Percentiles rank a stretch among this genome's conserved stretches.
phyloP scores from a whole-genome alignment of 2,113 vertebrate species.

The Ophiodon elongatus region DNA sequence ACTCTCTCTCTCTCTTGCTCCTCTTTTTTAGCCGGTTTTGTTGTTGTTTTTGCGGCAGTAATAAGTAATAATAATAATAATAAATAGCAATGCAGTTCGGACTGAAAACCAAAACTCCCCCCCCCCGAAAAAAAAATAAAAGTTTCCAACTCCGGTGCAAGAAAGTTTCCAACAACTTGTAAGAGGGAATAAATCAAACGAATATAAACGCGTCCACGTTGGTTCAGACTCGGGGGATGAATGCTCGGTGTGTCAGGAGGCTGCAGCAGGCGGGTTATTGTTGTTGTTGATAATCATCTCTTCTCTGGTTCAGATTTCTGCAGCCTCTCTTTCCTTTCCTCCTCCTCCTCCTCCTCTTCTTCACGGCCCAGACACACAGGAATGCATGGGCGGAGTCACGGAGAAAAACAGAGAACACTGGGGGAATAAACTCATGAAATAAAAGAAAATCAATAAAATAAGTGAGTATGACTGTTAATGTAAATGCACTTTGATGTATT shows the following conservation, averaged over 20 bases:
- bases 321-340: slow-evolving; percentile 25
- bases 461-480: fast-evolving
- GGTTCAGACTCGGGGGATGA: background rate
- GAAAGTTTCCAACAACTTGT: slow-evolving; percentile 48
- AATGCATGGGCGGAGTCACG: slow-evolving; percentile 71
- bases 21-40: background rate
- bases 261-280: background rate
- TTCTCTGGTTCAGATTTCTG: slow-evolving; percentile 10
- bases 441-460: too few species aligned
- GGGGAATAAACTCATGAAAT: background rate
- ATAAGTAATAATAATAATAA: background rate
- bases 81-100: background rate
- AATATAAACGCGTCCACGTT: background rate
- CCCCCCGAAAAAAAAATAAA: too few species aligned
- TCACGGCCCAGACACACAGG: slow-evolving; percentile 60
- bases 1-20: background rate
- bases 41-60: background rate
- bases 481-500: fast-evolving
- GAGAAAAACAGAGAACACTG: background rate
- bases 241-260: background rate
- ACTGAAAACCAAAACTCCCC: slow-evolving; percentile 22
- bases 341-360: slow-evolving; percentile 45
- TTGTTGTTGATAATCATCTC: slow-evolving; percentile 65
- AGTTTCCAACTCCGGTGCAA: background rate
- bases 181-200: background rate